A percentile compares a stretch with the other conserved stretches of the same genome.
Evolutionary conservation across 2,888 invertebrate genomes (phyloP).

Genomic region (Dilophus febrilis): DNA sequence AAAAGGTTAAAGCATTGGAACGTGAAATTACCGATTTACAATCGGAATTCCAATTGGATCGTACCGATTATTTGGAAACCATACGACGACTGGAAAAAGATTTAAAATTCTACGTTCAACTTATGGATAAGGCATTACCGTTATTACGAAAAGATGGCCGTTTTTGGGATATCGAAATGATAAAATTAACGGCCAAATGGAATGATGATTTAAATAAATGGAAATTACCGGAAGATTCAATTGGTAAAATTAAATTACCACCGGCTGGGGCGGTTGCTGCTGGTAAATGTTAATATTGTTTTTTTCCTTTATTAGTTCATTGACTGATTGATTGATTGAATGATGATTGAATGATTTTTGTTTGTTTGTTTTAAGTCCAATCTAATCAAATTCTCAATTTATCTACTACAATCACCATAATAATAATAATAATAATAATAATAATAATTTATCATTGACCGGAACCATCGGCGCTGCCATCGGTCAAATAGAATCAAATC

Average conservation of each 20-base stretch:
- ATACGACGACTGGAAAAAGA: constrained; percentile 57
- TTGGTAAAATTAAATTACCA: constrained; percentile 49
- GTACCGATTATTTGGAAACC: constrained; percentile 68
- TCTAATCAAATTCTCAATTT: too few species aligned
- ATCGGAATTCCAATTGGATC: constrained; percentile 63
- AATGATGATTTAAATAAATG: constrained; percentile 55
- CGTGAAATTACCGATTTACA: constrained; percentile 60
- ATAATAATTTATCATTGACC: too few species aligned
- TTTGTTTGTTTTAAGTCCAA: too few species aligned
- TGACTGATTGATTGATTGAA: background rate
- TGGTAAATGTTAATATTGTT: constrained; percentile 5
- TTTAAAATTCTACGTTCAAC: constrained; percentile 44
- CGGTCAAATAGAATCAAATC: too few species aligned
- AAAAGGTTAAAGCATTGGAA: constrained; percentile 46
- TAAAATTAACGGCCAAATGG: constrained; percentile 52
- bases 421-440: too few species aligned
- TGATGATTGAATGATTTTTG: background rate
- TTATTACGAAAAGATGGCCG: constrained; percentile 56
- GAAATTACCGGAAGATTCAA: constrained; percentile 48
- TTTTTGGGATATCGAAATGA: constrained; percentile 54
- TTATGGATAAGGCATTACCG: constrained; percentile 47
- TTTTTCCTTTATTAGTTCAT: too few species aligned
- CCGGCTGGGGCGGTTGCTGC: constrained; percentile 28
- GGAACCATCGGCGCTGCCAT: too few species aligned
- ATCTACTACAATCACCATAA: too few species aligned